Percentiles rank a stretch among this genome's conserved stretches.
Conservation (phyloP, 2,888 invertebrate genomes). For the Homarus gammarus region DNA sequence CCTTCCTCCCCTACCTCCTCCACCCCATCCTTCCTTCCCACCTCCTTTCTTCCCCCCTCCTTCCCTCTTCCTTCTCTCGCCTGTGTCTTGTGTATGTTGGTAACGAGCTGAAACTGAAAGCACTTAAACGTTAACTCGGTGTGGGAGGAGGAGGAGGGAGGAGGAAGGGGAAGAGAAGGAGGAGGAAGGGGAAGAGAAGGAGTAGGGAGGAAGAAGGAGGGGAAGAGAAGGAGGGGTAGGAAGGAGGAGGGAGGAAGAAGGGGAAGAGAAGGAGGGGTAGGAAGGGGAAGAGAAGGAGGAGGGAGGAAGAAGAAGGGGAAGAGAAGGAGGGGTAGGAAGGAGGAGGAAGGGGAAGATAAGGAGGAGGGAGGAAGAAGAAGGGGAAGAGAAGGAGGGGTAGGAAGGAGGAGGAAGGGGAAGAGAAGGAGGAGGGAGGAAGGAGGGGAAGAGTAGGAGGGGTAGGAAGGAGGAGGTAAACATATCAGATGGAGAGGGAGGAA, state of each 20-base stretch:
- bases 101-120: no score
- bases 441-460: not conserved
- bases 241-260: not conserved
- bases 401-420: not conserved
- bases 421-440: not conserved
- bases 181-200: not conserved
- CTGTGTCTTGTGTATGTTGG: no score
- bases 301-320: not conserved
- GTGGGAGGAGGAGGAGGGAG: no score
- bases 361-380: no score
- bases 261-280: not conserved
- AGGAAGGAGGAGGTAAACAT: not conserved
- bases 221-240: constrained; percentile 4
- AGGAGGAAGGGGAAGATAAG: not conserved
- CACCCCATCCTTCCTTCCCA: no score
- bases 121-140: no score
- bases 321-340: not conserved
- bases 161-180: not conserved
- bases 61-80: no score
- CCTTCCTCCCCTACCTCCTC: no score
- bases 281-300: not conserved
- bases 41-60: no score
- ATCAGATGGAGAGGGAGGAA: not conserved
- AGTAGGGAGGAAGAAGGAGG: not conserved
- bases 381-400: not conserved